Evolutionary conservation across 2,113 vertebrate species (phyloP), one percentile per base, ranked within the genome.

Genomic region (Platichthys flesus): DNA sequence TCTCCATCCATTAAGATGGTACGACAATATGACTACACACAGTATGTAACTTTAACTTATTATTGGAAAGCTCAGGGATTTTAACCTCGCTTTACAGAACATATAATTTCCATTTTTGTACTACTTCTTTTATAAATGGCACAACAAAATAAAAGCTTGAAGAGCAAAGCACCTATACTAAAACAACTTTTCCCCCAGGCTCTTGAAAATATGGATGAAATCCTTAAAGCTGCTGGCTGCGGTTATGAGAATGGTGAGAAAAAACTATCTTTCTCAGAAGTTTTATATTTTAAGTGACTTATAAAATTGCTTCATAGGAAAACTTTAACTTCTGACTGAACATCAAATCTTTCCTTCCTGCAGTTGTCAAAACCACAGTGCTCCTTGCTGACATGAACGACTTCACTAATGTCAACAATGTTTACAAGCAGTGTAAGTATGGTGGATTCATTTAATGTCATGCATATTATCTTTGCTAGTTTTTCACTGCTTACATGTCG

Each of bases 341-440:
- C 13, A 59, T n/a, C 3, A 40, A 0, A 60, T 71, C 45, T 65
- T 45, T 57, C 15, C 77, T 78, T 92, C 72, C 91, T 93, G 49
- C 89, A 99, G 98, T 99, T 91, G 96, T 99, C 40, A 99, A 99
- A 94, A 94, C 98, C 67, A 98, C 96, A 0, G 95, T 99, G 78
- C 90, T 99, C 52, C 88, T 99, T 86, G 95, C 96, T 16, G 94
- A 98, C 86, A 98, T 99, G 72, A 97, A 96, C 61, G 97, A 99
- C 93, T 99, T 98, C 86, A 92, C 71, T 85, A 90, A 84, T 5
- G 93, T 98, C 73, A 99, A 99, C 67, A 95, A 97, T 3, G 74
- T 96, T 82, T 99, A 99, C 91, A 96, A 94, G 84, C 95, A 97
- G 52, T 97, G 97, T 99, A 90, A 98, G 97, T 97, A 65, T 20